Conservation (phyloP, 2,888 invertebrate genomes). For the Elmis aenea region DNA sequence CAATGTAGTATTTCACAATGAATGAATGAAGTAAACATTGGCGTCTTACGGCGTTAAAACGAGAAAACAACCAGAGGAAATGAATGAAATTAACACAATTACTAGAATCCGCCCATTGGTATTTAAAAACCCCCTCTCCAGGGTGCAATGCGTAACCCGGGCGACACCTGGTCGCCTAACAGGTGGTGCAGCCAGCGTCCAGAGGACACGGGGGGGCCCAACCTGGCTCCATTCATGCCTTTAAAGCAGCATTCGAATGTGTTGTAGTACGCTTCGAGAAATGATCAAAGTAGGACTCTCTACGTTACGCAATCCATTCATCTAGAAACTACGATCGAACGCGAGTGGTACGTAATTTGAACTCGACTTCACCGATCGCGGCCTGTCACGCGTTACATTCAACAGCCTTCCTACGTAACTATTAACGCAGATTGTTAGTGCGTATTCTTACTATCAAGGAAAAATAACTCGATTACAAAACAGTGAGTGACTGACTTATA, state of each 20-base stretch:
- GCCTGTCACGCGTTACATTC: no score
- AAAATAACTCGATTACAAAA: no score
- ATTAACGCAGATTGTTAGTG: no score
- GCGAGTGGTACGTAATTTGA: background rate
- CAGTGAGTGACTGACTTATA: no score
- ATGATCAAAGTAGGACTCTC: constrained; percentile 36
- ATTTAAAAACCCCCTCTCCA: constrained; percentile 36
- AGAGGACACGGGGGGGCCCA: constrained; percentile 36
- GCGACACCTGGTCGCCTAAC: constrained; percentile 46
- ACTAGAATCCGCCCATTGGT: constrained; percentile 29
- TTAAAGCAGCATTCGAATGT: constrained; percentile 26
- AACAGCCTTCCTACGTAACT: no score
- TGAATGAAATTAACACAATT: constrained; percentile 36
- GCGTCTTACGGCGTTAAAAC: no score
- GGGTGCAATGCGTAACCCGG: constrained; percentile 39
- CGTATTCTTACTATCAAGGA: no score
- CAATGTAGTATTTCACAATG: no score
- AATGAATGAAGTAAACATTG: no score
- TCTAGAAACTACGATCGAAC: no score
- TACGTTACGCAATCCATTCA: constrained; percentile 38
- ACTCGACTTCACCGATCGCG: constrained; percentile 2
- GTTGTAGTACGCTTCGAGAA: constrained; percentile 39
- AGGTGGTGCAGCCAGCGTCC: constrained; percentile 46
- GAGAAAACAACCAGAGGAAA: constrained; percentile 29
- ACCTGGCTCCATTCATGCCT: constrained; percentile 38